A percentile compares a stretch with the other conserved stretches of the same genome.
These are phyloP conservation scores for Drosophila austrosaltans DNA, from an alignment of 2,888 invertebrate species.

Conservation along the genomic window DNA sequence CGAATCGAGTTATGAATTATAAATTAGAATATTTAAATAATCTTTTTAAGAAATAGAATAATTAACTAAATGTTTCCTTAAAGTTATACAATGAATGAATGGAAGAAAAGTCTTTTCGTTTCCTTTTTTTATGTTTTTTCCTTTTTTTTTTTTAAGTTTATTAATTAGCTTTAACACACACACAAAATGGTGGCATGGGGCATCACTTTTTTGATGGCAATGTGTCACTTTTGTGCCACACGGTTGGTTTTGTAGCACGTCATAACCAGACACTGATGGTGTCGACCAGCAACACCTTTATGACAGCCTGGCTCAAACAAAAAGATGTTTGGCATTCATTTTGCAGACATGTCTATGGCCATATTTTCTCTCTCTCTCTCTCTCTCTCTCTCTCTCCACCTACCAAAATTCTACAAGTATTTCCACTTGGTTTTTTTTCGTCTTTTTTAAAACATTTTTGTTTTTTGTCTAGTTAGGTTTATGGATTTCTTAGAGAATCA, in stretches of 20 bases:
- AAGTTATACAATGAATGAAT: no score
- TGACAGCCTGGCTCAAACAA: not conserved
- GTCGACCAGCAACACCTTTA: conserved; percentile 9
- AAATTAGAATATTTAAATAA: not conserved
- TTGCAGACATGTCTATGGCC: not conserved
- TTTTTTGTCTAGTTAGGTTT: no score
- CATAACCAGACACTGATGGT: not conserved
- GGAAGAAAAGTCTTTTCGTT: no score
- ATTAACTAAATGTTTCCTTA: no score
- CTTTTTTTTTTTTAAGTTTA: no score
- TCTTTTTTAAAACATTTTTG: no score
- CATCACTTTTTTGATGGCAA: not conserved
- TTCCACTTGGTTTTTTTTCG: no score
- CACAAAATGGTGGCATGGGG: no score
- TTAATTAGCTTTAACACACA: no score
- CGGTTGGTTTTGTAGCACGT: not conserved
- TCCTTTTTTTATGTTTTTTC: no score
- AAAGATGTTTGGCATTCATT: not conserved
- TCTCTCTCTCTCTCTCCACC: not conserved
- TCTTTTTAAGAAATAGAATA: not conserved
- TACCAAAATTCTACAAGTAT: no score
- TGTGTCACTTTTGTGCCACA: not conserved
- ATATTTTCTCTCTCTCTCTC: not conserved
- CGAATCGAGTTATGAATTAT: conserved; percentile 4
- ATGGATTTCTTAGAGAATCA: no score